These are phyloP conservation scores for Lasioglossum malachurum DNA, from an alignment of 2,888 invertebrate species.

Conservation along the genomic window DNA sequence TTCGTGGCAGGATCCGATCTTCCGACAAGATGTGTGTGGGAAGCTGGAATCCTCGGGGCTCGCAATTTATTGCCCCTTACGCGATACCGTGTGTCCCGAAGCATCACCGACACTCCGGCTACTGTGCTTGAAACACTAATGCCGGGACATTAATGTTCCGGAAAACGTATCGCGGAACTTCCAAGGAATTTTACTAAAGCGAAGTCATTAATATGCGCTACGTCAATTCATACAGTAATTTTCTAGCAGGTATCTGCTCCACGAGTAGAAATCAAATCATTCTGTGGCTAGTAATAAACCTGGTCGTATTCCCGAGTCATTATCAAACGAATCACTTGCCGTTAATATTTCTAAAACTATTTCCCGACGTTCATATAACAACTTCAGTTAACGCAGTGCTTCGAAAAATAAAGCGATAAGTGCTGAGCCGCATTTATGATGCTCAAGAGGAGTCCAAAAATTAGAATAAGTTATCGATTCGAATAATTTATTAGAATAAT, in stretches of 20 bases:
- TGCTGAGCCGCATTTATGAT: neutral
- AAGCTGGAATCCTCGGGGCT: conserved; percentile 43
- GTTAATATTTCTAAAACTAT: neutral
- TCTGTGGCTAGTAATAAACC: neutral
- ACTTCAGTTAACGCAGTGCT: neutral
- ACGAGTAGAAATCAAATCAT: neutral
- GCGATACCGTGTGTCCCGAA: conserved; percentile 31
- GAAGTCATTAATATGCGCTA: neutral
- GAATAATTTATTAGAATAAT: neutral
- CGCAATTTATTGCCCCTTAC: conserved; percentile 44
- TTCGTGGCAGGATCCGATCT: conserved; percentile 48
- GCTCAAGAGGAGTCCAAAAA: neutral
- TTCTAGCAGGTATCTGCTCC: neutral
- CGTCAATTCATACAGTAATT: neutral
- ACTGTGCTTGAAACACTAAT: conserved; percentile 25
- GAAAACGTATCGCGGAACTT: neutral
- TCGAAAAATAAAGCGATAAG: neutral
- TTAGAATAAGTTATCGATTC: neutral
- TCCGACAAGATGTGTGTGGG: conserved; percentile 54
- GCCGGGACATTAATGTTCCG: conserved; percentile 11
- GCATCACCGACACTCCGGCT: conserved; percentile 35
- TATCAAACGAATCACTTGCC: neutral
- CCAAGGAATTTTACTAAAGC: neutral
- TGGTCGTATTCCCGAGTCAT: neutral
- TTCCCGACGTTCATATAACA: neutral